These are phyloP conservation scores for Threskiornis aethiopicus DNA, from an alignment of 2,797 vertebrate genomes.

Conservation along the genomic window DNA sequence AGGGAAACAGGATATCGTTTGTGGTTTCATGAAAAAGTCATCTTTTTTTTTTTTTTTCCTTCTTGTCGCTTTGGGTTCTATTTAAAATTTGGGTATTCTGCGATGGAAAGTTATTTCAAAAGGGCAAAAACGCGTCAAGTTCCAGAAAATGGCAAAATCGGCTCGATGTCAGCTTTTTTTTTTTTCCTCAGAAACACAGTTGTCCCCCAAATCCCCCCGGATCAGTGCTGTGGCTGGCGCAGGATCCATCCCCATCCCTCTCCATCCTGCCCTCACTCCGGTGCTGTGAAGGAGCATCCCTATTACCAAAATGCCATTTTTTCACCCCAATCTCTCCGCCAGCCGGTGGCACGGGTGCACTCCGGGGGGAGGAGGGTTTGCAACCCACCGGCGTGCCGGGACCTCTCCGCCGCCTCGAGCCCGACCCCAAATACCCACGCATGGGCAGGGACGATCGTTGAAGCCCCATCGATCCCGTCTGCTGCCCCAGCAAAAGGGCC, in stretches of 20 bases:
- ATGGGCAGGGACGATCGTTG: not conserved
- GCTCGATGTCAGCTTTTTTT: not conserved
- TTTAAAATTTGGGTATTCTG: conserved; percentile 35
- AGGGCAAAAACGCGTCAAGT: not conserved
- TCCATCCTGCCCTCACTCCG: rapidly evolving
- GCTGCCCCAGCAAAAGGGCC: not conserved
- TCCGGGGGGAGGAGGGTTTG: not conserved
- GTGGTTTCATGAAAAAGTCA: not conserved
- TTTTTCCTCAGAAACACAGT: not conserved
- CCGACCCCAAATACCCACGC: not conserved
- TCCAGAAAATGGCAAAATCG: conserved; percentile 3
- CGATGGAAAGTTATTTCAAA: conserved; percentile 20
- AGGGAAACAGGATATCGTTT: conserved; percentile 44
- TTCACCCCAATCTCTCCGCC: not conserved
- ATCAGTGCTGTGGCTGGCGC: rapidly evolving
- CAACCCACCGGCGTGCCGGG: not conserved
- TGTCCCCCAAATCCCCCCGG: not conserved
- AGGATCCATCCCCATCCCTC: not conserved
- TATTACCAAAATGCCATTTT: not conserved
- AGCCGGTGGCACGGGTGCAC: not conserved
- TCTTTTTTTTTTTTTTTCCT: not conserved
- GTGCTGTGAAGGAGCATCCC: not conserved
- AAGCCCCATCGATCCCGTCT: not conserved
- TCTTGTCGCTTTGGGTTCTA: conserved; percentile 17
- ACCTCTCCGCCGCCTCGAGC: not conserved